Conservation (phyloP, 2,797 vertebrate species). For the Chelidonichthys spinosus region DNA sequence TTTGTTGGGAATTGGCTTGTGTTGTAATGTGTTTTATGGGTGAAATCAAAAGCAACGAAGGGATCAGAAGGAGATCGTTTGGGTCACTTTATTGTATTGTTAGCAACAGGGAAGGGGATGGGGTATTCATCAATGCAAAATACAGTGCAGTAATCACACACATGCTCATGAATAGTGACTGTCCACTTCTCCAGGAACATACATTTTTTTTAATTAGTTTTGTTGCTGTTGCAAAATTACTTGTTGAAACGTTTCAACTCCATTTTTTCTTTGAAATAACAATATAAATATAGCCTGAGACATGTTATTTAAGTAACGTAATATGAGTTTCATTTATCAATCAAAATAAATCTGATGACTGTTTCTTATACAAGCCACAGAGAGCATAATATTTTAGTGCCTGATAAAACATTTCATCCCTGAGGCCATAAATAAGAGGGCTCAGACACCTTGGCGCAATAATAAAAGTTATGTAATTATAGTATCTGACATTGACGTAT, state of each 20-base stretch:
- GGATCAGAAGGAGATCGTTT: neutral
- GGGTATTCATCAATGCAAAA: neutral
- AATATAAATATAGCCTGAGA: too few relatives aligned
- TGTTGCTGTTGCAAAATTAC: too few relatives aligned
- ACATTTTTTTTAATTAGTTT: too few relatives aligned
- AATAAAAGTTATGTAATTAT: slow-evolving; percentile 62
- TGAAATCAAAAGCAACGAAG: too few relatives aligned
- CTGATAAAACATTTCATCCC: slow-evolving; percentile 58
- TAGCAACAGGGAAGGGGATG: neutral
- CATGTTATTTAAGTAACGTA: neutral
- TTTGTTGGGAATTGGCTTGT: neutral
- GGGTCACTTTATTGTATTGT: neutral
- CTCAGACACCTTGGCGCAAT: slow-evolving; percentile 69
- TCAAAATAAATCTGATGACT: neutral
- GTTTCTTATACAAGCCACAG: slow-evolving; percentile 18
- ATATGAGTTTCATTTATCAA: neutral
- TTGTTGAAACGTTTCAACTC: too few relatives aligned
- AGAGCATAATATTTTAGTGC: slow-evolving; percentile 40
- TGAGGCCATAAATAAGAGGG: slow-evolving; percentile 76
- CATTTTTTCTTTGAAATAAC: too few relatives aligned
- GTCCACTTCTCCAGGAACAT: too few relatives aligned
- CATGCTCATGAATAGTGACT: neutral
- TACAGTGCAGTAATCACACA: neutral
- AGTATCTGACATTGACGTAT: slow-evolving; percentile 51
- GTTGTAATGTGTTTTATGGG: too few relatives aligned